Evolutionary conservation across 2,888 invertebrate species (phyloP).

Genomic region (Chaetogeoica ovagalla): DNA sequence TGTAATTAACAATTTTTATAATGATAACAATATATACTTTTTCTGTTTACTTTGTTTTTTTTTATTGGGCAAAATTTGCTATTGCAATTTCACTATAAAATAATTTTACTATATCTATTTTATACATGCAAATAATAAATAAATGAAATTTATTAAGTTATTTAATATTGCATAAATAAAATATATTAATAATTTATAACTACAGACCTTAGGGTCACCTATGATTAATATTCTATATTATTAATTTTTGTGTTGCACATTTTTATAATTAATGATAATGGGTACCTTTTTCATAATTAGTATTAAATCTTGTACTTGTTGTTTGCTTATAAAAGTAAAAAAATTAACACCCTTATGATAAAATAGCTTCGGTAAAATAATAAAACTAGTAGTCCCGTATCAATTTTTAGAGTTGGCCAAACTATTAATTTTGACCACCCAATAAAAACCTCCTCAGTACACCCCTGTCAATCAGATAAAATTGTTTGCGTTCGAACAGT

Average conservation of each 20-base stretch:
- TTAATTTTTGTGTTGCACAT: not conserved
- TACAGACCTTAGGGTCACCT: not conserved
- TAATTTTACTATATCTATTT: constrained; percentile 4
- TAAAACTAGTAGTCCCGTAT: constrained; percentile 9
- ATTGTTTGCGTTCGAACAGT: too few species aligned
- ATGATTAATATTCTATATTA: constrained; percentile 6
- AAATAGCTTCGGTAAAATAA: not conserved
- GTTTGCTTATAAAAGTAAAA: constrained; percentile 14
- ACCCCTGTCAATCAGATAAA: too few species aligned
- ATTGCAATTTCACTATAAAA: not conserved
- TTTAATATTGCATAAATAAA: not conserved
- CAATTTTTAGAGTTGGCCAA: constrained; percentile 11
- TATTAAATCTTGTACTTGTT: constrained; percentile 11
- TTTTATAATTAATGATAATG: not conserved
- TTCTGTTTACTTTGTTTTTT: not conserved
- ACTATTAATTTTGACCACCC: not conserved
- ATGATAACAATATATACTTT: not conserved
- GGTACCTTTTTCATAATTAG: not conserved
- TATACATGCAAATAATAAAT: not conserved
- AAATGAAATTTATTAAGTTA: not conserved
- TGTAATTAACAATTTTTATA: not conserved
- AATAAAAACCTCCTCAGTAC: not conserved
- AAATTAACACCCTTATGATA: not conserved
- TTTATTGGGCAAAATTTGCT: not conserved
- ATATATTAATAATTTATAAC: not conserved